Percentiles rank a stretch among this genome's conserved stretches.
phyloP scores from a whole-genome alignment of 2,113 vertebrate species.

The Dromiciops gliroides region DNA sequence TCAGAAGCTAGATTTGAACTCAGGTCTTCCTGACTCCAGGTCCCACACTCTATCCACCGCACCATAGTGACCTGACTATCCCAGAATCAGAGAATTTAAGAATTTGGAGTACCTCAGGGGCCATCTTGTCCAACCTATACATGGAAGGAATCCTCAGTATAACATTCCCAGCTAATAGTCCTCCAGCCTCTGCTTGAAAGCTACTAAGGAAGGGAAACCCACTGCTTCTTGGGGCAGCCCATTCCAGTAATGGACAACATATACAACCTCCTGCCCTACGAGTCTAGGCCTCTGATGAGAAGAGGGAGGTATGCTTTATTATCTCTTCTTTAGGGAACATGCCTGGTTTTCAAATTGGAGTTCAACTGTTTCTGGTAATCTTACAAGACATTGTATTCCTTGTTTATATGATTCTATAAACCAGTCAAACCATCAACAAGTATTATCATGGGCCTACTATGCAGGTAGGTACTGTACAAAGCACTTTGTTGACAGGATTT shows the following conservation, averaged over 20 bases:
- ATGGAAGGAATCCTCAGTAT: neutral
- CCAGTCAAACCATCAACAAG: neutral
- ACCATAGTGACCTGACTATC: neutral
- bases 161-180: too few species aligned
- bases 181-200: neutral
- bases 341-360: neutral
- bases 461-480: neutral
- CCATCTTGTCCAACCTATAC: neutral
- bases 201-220: neutral
- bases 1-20: neutral
- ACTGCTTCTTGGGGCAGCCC: neutral
- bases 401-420: neutral
- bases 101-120: neutral
- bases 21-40: neutral
- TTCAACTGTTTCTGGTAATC: neutral
- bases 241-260: neutral
- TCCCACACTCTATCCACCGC: neutral
- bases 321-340: neutral
- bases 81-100: neutral
- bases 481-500: neutral
- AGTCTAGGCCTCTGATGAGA: neutral
- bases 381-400: neutral
- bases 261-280: neutral
- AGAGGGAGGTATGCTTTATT: neutral
- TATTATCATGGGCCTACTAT: neutral